Evolutionary conservation across 1,140 invertebrate species (phyloP), one percentile per base, ranked within the genome.

Genomic region (Zaprionus africanus): DNA sequence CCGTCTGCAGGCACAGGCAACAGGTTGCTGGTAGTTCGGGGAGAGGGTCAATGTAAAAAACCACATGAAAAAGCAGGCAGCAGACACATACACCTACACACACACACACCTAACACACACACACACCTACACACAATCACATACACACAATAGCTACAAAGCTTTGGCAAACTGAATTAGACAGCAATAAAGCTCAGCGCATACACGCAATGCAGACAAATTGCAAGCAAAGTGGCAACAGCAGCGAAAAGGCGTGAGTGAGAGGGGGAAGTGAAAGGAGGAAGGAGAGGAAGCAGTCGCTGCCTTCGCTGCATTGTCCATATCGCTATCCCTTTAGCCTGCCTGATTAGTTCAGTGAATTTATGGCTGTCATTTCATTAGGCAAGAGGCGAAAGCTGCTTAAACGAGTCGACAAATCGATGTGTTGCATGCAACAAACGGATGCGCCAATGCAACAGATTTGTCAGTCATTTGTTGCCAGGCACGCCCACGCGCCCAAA

Each of bases 291-390:
- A 1, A 41, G n/a, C n/a, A n/a, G 12, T 7, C 19, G 46, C 28
- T 11, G 31, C 9, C 31, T 34, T 4, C 31, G 9, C 31, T 34
- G 0, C 9, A 9, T 9, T 34, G 31, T 34, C 31, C 31, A 34
- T 34, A 34, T 9, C 31, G 28, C 56, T 53, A 73, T 13, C 19
- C 36, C 12, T 5, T 2, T 31, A 7, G 6, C 6, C 28, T 22
- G 46, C 9, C 80, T 88, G 81, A 86, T 88, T 80, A 78, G 71
- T 58, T 62, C 56, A 38, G 38, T 19, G 58, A 84, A 88, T 84
- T 88, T 80, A 90, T 88, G 70, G 73, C 66, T 64, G 61, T 75
- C 80, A 79, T 90, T 90, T 90, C 81, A 90, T 90, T 90, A 78
- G 79, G 56, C 68, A 68, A 73, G 56, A 66, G 57, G 36, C 49